phyloP scores from a whole-genome alignment of 2,888 invertebrate genomes.

The Heteromurus nitidus region DNA sequence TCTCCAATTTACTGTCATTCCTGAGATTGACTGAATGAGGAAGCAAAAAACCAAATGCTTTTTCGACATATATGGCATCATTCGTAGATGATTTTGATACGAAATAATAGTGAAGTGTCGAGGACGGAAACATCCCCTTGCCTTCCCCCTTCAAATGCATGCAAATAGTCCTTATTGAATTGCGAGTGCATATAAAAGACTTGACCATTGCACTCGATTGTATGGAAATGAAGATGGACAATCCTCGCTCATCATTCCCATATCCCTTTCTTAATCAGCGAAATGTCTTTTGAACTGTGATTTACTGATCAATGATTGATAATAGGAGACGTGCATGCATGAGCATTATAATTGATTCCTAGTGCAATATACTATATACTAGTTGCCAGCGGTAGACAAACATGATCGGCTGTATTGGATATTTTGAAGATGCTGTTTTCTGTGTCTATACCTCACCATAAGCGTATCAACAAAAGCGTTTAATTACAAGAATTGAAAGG shows the following conservation, averaged over 20 bases:
- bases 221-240: slow-evolving; percentile 57
- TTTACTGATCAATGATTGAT: slow-evolving; percentile 37
- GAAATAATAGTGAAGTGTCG: too few species aligned
- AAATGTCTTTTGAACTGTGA: slow-evolving; percentile 5
- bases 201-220: slow-evolving; percentile 32
- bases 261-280: not conserved
- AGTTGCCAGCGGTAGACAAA: too few species aligned
- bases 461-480: slow-evolving; percentile 10
- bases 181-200: slow-evolving; percentile 7
- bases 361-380: slow-evolving; percentile 45
- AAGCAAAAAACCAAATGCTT: not conserved
- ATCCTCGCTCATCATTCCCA: not conserved
- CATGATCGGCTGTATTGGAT: slow-evolving; percentile 3
- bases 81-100: too few species aligned
- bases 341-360: slow-evolving; percentile 14
- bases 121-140: not conserved
- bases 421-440: not conserved
- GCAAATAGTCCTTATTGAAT: not conserved
- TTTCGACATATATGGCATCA: not conserved
- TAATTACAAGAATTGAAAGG: slow-evolving; percentile 43
- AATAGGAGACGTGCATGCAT: slow-evolving; percentile 2
- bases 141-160: not conserved
- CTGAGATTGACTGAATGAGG: not conserved
- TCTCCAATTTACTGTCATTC: not conserved
- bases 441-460: not conserved